Conservation (phyloP, 2,888 invertebrate species). For the Artemia sinica region DNA sequence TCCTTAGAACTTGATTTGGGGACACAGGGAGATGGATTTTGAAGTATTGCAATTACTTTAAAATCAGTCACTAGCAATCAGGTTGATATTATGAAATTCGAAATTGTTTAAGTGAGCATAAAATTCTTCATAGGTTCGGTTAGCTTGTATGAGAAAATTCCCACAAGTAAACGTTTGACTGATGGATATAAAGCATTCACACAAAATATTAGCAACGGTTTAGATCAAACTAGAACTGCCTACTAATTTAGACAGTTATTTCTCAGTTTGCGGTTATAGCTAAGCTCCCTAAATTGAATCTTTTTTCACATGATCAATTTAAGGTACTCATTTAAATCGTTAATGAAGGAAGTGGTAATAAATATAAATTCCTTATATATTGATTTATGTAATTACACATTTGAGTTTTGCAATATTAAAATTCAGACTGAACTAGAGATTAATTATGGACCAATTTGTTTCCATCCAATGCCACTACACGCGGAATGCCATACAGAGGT, state of each 20-base stretch:
- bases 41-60: neutral
- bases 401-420: too few relatives aligned
- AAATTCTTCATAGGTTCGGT: constrained; percentile 8
- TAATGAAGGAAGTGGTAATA: too few relatives aligned
- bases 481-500: too few relatives aligned
- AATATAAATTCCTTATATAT: too few relatives aligned
- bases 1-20: too few relatives aligned
- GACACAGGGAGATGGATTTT: too few relatives aligned
- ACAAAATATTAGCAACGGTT: constrained; percentile 12
- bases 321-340: too few relatives aligned
- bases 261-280: constrained; percentile 2
- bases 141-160: neutral
- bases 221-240: constrained; percentile 5
- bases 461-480: too few relatives aligned
- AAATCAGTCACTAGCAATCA: constrained; percentile 14
- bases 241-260: constrained; percentile 12
- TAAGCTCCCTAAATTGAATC: neutral
- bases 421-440: too few relatives aligned
- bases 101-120: constrained; percentile 12
- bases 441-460: too few relatives aligned
- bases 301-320: constrained; percentile 14
- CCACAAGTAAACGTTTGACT: constrained; percentile 10
- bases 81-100: neutral
- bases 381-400: too few relatives aligned
- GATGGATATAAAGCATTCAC: constrained; percentile 12